A percentile compares a stretch with the other conserved stretches of the same genome.
phyloP scores from a whole-genome alignment of 2,888 invertebrate species.

The Tetropium fuscum region DNA sequence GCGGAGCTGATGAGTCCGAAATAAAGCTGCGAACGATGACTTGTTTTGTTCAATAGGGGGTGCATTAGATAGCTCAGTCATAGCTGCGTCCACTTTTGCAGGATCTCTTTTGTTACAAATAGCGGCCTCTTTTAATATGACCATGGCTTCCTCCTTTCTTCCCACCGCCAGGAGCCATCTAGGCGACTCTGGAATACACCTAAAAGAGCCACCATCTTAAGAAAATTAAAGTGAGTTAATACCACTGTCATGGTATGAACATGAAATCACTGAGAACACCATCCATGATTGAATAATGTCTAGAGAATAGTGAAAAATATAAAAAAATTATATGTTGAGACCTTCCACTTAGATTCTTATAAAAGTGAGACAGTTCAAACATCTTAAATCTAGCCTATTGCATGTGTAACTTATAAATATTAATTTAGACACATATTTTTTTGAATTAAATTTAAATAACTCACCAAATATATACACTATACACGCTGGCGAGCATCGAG shows the following conservation, averaged over 20 bases:
- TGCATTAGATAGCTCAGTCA: slow-evolving; percentile 42
- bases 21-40: slow-evolving; percentile 64
- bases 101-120: slow-evolving; percentile 54
- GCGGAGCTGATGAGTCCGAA: slow-evolving; percentile 68
- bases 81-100: slow-evolving; percentile 37
- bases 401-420: too few relatives aligned
- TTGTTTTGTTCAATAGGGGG: slow-evolving; percentile 49
- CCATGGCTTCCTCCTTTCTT: slow-evolving; percentile 67
- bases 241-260: too few relatives aligned
- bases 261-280: background rate
- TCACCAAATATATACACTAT: slow-evolving; percentile 68
- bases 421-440: too few relatives aligned
- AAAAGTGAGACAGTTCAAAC: too few relatives aligned
- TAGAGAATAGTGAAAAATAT: too few relatives aligned
- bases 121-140: slow-evolving; percentile 62
- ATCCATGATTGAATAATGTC: too few relatives aligned
- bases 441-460: too few relatives aligned
- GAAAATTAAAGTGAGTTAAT: too few relatives aligned
- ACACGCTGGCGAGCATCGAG: slow-evolving; percentile 68
- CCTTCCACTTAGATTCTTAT: too few relatives aligned
- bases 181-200: slow-evolving; percentile 73
- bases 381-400: too few relatives aligned
- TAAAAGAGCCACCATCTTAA: too few relatives aligned
- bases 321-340: too few relatives aligned
- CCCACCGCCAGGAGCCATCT: slow-evolving; percentile 73